These are phyloP conservation scores for Chiroxiphia lanceolata DNA, from an alignment of 2,797 vertebrate species.

Conservation along the genomic window DNA sequence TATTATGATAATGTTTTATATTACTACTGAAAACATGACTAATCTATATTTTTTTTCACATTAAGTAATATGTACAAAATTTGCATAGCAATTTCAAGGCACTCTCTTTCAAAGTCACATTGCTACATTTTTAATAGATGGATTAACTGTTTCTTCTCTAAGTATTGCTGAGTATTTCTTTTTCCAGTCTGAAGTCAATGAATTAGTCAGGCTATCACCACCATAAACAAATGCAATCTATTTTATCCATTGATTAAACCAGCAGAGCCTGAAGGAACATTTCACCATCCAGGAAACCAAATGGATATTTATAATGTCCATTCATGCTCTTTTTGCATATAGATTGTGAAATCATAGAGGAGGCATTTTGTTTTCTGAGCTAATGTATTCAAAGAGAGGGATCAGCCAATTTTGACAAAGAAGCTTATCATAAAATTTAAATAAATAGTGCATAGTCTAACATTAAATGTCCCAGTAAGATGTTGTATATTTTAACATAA, in stretches of 20 bases:
- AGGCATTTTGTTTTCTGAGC: not conserved
- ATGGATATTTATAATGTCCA: not conserved
- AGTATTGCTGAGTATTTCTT: not conserved
- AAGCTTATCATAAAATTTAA: not conserved
- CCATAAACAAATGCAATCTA: slow-evolving; percentile 15
- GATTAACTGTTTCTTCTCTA: not conserved
- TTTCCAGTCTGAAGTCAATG: not conserved
- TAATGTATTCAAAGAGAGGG: not conserved
- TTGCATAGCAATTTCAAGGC: not conserved
- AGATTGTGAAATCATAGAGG: not conserved
- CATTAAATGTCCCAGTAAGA: not conserved
- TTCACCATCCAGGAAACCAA: slow-evolving; percentile 3
- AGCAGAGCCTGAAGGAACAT: slow-evolving; percentile 8
- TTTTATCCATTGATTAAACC: slow-evolving; percentile 47
- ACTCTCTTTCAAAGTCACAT: not conserved
- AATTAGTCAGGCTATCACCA: slow-evolving; percentile 1
- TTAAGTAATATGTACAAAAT: not conserved
- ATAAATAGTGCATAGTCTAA: not conserved
- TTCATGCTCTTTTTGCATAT: not conserved
- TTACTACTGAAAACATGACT: not conserved
- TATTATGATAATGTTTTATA: not conserved
- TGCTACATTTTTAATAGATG: not conserved
- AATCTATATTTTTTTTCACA: not conserved
- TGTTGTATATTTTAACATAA: not conserved
- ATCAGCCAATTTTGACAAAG: not conserved